Evolutionary conservation across 2,113 vertebrate species (phyloP).

Genomic region (Phasianus colchicus): DNA sequence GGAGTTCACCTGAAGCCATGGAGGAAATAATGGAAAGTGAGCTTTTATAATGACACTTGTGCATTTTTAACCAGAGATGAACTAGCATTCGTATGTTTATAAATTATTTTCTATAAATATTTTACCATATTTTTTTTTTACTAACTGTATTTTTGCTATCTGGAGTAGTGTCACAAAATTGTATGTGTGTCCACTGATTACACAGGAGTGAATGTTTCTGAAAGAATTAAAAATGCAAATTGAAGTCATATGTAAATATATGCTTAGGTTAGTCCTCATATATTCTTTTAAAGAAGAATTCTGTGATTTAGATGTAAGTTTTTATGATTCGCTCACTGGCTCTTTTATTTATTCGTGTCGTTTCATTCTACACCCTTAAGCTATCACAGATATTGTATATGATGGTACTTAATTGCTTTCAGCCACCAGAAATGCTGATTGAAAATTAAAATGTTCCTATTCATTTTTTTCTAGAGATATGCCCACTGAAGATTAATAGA

Average conservation of each 20-base stretch:
- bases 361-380: slow-evolving; percentile 31
- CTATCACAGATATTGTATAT: slow-evolving; percentile 28
- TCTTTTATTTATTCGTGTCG: slow-evolving; percentile 11
- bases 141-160: not conserved
- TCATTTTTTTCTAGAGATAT: slow-evolving; percentile 34
- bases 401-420: slow-evolving; percentile 42
- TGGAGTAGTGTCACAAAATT: not conserved
- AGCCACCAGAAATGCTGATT: slow-evolving; percentile 53
- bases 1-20: not conserved
- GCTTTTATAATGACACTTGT: not conserved
- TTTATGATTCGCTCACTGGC: not conserved
- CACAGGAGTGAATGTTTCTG: not conserved
- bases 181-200: not conserved
- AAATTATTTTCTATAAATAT: not conserved
- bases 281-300: not conserved
- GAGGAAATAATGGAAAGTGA: not conserved
- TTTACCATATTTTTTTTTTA: not conserved
- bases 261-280: not conserved
- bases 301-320: not conserved
- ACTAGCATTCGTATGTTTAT: not conserved
- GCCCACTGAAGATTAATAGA: slow-evolving; percentile 33
- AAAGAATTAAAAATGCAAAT: not conserved
- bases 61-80: not conserved
- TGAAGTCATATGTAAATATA: not conserved
- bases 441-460: slow-evolving; percentile 52